Evolutionary conservation across 2,113 vertebrate species (phyloP).

Genomic region (Hemichromis elongatus): DNA sequence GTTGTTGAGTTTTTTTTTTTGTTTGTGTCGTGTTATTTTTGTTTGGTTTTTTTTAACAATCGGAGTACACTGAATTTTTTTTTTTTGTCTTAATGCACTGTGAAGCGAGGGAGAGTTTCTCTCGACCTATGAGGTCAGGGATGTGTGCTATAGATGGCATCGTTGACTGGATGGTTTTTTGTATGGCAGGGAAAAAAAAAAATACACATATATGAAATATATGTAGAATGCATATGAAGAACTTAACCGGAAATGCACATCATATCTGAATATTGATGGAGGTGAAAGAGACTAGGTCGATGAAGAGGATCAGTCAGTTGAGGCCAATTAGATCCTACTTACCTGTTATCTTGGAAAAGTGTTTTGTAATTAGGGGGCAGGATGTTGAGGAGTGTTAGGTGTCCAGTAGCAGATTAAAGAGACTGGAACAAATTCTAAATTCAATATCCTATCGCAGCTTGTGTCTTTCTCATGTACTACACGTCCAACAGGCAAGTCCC

Average conservation of each 20-base stretch:
- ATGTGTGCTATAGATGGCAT: slow-evolving; percentile 45
- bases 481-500: slow-evolving; percentile 19
- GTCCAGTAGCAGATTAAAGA: slow-evolving; percentile 38
- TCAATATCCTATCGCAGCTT: slow-evolving; percentile 38
- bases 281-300: slow-evolving; percentile 48
- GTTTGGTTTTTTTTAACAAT: slow-evolving; percentile 59
- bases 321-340: slow-evolving; percentile 19
- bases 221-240: slow-evolving; percentile 62
- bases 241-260: slow-evolving; percentile 43
- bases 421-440: slow-evolving; percentile 46
- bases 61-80: slow-evolving; percentile 79
- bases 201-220: slow-evolving; percentile 57
- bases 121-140: slow-evolving; percentile 59
- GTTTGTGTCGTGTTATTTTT: slow-evolving; percentile 24
- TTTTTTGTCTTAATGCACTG: slow-evolving; percentile 81
- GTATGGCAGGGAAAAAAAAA: slow-evolving; percentile 60
- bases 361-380: slow-evolving; percentile 21
- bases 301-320: slow-evolving; percentile 53
- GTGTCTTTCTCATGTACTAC: slow-evolving; percentile 29
- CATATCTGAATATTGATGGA: slow-evolving; percentile 43
- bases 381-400: slow-evolving; percentile 41
- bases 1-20: slow-evolving; percentile 35
- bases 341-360: slow-evolving; percentile 19
- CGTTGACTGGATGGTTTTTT: slow-evolving; percentile 47
- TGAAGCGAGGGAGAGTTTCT: slow-evolving; percentile 70